Evolutionary conservation across 2,797 vertebrate species (phyloP).

Genomic region (Silurus lanzhouensis): DNA sequence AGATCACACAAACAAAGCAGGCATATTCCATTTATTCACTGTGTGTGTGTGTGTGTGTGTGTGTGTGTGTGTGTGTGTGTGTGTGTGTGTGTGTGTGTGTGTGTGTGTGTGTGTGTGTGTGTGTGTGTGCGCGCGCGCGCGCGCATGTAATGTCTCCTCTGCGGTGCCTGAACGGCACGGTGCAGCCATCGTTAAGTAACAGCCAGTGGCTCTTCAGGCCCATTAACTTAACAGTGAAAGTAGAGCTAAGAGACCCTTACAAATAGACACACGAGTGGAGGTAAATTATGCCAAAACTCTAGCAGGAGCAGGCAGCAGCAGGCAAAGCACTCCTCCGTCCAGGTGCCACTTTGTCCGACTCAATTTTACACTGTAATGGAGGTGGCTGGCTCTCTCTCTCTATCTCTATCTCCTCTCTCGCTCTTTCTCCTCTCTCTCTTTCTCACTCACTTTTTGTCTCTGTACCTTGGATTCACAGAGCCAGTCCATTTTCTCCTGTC

Average conservation of each 20-base stretch:
- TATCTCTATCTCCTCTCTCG: not conserved
- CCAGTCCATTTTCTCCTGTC: slow-evolving; percentile 59
- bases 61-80: not conserved
- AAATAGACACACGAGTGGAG: slow-evolving; percentile 76
- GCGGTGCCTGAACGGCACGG: slow-evolving; percentile 9
- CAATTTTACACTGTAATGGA: slow-evolving; percentile 82
- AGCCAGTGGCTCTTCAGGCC: slow-evolving; percentile 71
- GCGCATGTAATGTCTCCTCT: slow-evolving; percentile 14
- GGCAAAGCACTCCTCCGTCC: slow-evolving; percentile 67
- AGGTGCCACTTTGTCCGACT: slow-evolving; percentile 78
- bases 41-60: slow-evolving; percentile 6
- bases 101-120: not conserved
- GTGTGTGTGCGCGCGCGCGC: not conserved
- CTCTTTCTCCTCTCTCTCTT: slow-evolving; percentile 48
- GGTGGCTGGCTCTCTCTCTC: slow-evolving; percentile 54
- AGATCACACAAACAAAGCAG: slow-evolving; percentile 42
- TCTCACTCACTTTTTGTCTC: slow-evolving; percentile 19
- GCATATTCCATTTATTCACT: slow-evolving; percentile 16
- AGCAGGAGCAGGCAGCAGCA: slow-evolving; percentile 58
- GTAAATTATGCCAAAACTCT: slow-evolving; percentile 79
- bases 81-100: not conserved
- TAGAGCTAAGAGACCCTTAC: slow-evolving; percentile 65
- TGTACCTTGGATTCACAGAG: slow-evolving; percentile 32
- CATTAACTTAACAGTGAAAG: slow-evolving; percentile 72
- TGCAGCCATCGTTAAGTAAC: slow-evolving; percentile 71